phyloP scores from a whole-genome alignment of 2,113 vertebrate species.

The Ascaphus truei region DNA sequence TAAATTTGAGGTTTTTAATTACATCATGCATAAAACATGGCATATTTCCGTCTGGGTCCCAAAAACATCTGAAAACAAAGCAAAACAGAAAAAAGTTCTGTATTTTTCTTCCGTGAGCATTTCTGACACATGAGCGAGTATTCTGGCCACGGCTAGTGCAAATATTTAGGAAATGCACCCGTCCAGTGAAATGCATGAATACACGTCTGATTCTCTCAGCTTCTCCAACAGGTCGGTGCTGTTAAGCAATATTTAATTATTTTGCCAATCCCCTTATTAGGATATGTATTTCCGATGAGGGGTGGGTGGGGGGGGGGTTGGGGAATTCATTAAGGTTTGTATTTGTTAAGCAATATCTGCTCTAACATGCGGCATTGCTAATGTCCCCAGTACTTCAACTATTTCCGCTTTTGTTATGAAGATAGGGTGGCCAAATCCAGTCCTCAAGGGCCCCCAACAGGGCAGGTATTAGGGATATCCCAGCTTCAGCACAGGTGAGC shows the following conservation, averaged over 20 bases:
- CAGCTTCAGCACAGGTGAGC: too few relatives aligned
- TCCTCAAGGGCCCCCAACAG: too few relatives aligned
- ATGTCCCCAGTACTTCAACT: too few relatives aligned
- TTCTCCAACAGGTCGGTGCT: background rate
- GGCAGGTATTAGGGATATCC: too few relatives aligned
- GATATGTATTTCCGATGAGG: background rate
- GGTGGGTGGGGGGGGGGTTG: too few relatives aligned
- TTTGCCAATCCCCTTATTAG: background rate
- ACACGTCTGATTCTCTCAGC: background rate
- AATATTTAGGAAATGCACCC: background rate
- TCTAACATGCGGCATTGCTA: too few relatives aligned
- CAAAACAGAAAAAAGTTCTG: background rate
- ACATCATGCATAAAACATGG: slow-evolving; percentile 12
- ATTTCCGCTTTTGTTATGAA: background rate
- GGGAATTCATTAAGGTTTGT: background rate
- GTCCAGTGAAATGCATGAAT: background rate
- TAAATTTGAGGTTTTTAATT: background rate
- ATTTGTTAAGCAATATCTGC: background rate
- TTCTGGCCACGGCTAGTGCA: background rate
- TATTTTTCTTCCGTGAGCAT: too few relatives aligned
- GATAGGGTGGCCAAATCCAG: too few relatives aligned
- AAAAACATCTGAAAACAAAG: background rate
- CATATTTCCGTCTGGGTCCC: background rate
- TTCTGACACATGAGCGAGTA: background rate
- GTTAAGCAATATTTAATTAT: background rate